phyloP scores from a whole-genome alignment of 2,888 invertebrate species.

The Eristalis tenax region DNA sequence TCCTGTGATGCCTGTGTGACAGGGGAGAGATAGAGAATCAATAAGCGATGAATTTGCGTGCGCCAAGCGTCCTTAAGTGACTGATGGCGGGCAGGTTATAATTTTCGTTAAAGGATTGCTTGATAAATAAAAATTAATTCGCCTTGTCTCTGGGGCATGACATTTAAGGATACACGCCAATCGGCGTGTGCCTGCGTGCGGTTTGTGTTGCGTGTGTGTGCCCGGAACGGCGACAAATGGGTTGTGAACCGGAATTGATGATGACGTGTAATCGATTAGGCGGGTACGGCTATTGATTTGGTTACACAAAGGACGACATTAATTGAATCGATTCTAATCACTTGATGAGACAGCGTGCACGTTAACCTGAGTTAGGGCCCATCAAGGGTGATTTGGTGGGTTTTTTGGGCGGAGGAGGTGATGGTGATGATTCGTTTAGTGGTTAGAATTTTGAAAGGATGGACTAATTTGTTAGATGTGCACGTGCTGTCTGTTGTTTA shows the following conservation, averaged over 20 bases:
- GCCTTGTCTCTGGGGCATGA: conserved; percentile 33
- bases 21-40: not conserved
- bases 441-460: not conserved
- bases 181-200: not conserved
- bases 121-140: conserved; percentile 30
- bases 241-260: not conserved
- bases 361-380: not conserved
- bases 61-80: conserved; percentile 24
- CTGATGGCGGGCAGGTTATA: conserved; percentile 33
- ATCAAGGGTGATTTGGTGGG: not conserved
- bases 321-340: not conserved
- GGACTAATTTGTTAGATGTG: too few relatives aligned
- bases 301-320: not conserved
- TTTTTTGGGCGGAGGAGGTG: not conserved
- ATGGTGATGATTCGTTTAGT: not conserved
- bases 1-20: not conserved
- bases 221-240: conserved; percentile 10
- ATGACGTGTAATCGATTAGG: not conserved
- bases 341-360: not conserved
- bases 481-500: too few relatives aligned
- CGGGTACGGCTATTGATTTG: not conserved
- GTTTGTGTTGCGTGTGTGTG: not conserved
- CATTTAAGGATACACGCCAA: conserved; percentile 1
- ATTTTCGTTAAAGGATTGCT: conserved; percentile 32
- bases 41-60: not conserved